These are phyloP conservation scores for Perdita meconis DNA, from an alignment of 2,888 invertebrate species.

Conservation along the genomic window DNA sequence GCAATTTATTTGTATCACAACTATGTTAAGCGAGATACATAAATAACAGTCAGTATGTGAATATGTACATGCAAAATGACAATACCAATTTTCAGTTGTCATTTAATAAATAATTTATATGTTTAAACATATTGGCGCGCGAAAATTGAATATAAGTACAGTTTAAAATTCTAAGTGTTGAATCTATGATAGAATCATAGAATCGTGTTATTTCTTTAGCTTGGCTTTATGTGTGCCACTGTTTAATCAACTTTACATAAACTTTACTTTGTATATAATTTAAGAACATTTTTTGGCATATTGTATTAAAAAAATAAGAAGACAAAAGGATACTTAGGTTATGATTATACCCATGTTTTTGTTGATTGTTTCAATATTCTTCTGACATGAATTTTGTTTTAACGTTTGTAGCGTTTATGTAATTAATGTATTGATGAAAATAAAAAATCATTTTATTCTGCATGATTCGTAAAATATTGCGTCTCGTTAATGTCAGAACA, in stretches of 20 bases:
- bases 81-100: neutral
- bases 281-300: neutral
- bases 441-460: neutral
- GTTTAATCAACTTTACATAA: neutral
- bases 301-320: neutral
- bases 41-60: neutral
- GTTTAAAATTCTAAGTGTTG: neutral
- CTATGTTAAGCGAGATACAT: neutral
- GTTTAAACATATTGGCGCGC: neutral
- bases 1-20: neutral
- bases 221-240: neutral
- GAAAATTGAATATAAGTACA: neutral
- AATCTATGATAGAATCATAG: neutral
- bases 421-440: neutral
- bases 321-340: neutral
- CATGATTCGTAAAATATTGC: neutral
- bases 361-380: constrained; percentile 4
- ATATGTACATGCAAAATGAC: neutral
- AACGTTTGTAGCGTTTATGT: neutral
- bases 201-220: neutral
- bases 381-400: constrained; percentile 13
- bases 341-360: no score
- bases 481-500: neutral
- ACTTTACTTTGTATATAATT: neutral
- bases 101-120: neutral